These are phyloP conservation scores for Centrocercus urophasianus DNA, from an alignment of 2,113 vertebrate genomes.

Conservation along the genomic window DNA sequence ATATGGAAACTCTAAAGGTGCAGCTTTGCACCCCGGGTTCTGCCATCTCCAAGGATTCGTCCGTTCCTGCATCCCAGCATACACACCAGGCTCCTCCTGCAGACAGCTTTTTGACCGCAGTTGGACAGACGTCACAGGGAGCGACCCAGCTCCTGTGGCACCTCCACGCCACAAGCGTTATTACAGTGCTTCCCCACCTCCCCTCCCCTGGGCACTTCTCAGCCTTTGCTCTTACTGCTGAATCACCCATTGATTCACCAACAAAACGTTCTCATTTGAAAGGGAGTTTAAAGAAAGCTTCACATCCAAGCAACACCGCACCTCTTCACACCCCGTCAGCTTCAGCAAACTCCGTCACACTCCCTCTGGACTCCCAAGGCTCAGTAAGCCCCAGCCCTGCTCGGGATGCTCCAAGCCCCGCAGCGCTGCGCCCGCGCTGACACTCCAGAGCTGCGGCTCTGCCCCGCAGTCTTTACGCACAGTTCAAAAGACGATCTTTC, in stretches of 20 bases:
- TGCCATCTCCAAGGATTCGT: neutral
- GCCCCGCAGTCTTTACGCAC: neutral
- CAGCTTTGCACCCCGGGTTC: neutral
- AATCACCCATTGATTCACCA: conserved; percentile 26
- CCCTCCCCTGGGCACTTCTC: neutral
- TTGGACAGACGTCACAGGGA: rapidly evolving
- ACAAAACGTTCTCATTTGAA: neutral
- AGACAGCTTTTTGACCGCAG: too few species aligned
- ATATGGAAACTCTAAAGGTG: too few species aligned
- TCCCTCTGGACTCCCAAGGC: rapidly evolving
- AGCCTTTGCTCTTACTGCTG: conserved; percentile 9
- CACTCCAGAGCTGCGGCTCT: neutral
- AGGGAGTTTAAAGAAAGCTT: neutral
- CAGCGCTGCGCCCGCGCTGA: neutral
- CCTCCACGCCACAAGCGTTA: rapidly evolving
- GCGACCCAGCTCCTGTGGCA: neutral
- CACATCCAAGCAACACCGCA: neutral
- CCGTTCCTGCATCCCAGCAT: neutral
- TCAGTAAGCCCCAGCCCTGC: neutral
- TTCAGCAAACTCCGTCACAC: neutral
- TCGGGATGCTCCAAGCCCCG: neutral
- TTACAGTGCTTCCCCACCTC: neutral
- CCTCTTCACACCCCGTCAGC: neutral
- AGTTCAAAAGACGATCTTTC: neutral
- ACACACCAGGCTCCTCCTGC: neutral